A percentile compares a stretch with the other conserved stretches of the same genome.
Evolutionary conservation across 2,113 vertebrate genomes (phyloP).

Genomic region (Podarcis muralis): DNA sequence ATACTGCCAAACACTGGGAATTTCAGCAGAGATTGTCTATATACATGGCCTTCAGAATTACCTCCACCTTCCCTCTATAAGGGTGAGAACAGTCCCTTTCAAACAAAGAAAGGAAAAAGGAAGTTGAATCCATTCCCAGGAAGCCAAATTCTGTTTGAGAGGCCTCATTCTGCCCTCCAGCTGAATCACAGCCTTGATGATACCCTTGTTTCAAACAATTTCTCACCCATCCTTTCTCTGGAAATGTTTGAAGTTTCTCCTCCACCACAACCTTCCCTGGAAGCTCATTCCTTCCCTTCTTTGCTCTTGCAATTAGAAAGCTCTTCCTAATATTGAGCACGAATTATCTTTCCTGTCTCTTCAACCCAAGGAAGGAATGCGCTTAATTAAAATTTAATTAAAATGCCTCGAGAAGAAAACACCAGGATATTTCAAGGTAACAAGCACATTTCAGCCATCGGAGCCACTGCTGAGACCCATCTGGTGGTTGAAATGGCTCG

Average conservation of each 20-base stretch:
- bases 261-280: not conserved
- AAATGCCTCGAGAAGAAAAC: not conserved
- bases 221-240: not conserved
- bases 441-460: not conserved
- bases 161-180: not conserved
- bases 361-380: conserved; percentile 1
- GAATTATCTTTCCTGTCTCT: not conserved
- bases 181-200: not conserved
- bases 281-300: not conserved
- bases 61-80: no score
- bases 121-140: not conserved
- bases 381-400: conserved; percentile 25
- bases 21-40: no score
- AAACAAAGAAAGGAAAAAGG: not conserved
- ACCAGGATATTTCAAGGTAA: not conserved
- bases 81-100: not conserved
- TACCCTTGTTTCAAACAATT: not conserved
- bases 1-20: no score
- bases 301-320: not conserved
- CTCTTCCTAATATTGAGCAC: not conserved
- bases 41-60: no score
- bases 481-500: not conserved
- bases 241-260: not conserved
- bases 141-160: no score
- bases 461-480: not conserved